A percentile compares a stretch with the other conserved stretches of the same genome.
Evolutionary conservation across 2,888 invertebrate genomes (phyloP).

Genomic region (Malthinus seriepunctatus): DNA sequence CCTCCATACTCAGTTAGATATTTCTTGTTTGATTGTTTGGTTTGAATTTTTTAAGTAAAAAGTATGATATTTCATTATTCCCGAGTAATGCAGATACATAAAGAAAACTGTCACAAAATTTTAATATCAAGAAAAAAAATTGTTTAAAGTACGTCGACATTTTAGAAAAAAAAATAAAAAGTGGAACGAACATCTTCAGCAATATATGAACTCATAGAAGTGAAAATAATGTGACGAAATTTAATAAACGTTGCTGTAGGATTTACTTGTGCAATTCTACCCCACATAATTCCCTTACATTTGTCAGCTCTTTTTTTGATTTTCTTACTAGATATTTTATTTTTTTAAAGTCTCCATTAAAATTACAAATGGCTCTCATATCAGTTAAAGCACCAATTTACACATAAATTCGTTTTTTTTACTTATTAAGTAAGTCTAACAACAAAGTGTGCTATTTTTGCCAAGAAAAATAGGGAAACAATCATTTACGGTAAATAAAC

Average conservation of each 20-base stretch:
- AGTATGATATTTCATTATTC: not conserved
- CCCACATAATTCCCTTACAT: slow-evolving; percentile 2
- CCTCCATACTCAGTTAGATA: no score
- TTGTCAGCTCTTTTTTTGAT: slow-evolving; percentile 1
- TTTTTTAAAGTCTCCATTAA: no score
- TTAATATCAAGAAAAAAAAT: not conserved
- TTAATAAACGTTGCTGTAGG: slow-evolving; percentile 2
- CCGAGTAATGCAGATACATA: not conserved
- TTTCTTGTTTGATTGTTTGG: no score
- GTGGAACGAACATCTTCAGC: no score
- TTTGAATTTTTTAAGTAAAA: no score
- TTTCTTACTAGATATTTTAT: not conserved
- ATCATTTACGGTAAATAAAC: slow-evolving; percentile 21
- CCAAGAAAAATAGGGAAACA: slow-evolving; percentile 14
- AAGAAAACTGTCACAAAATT: not conserved
- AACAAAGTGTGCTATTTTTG: not conserved
- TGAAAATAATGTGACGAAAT: slow-evolving; percentile 4
- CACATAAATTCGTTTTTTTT: slow-evolving; percentile 13
- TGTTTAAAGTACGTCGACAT: not conserved
- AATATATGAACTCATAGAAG: not conserved
- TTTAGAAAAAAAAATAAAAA: not conserved
- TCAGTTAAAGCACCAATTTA: slow-evolving; percentile 8
- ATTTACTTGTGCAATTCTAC: not conserved
- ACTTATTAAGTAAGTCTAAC: not conserved
- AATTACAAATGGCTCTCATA: slow-evolving; percentile 9